Evolutionary conservation across 2,113 vertebrate genomes (phyloP).

Genomic region (Aptenodytes forsteri): DNA sequence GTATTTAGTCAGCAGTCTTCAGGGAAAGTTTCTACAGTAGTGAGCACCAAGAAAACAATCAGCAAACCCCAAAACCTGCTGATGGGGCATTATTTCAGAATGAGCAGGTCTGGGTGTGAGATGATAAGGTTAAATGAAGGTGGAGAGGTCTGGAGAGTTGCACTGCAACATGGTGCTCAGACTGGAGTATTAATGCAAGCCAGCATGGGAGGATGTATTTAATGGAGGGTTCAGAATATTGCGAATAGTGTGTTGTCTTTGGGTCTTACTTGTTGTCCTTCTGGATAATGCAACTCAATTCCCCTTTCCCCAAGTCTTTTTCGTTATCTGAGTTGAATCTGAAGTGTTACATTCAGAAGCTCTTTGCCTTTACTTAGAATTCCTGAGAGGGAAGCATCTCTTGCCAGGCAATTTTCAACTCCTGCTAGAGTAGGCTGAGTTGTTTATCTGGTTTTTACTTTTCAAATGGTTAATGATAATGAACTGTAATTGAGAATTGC

Average conservation of each 20-base stretch:
- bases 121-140: not conserved
- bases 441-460: slow-evolving; percentile 36
- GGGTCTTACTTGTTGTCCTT: not conserved
- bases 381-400: slow-evolving; percentile 32
- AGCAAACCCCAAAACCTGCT: not conserved
- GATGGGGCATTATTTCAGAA: not conserved
- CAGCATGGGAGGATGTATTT: not conserved
- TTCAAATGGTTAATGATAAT: slow-evolving; percentile 50
- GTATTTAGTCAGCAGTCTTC: slow-evolving; percentile 8
- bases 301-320: not conserved
- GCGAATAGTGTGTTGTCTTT: not conserved
- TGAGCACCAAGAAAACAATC: not conserved
- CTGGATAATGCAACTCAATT: not conserved
- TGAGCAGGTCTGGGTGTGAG: not conserved
- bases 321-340: slow-evolving; percentile 38
- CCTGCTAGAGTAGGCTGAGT: not conserved
- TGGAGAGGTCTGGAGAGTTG: not conserved
- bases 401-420: slow-evolving; percentile 28
- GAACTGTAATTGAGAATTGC: slow-evolving; percentile 41
- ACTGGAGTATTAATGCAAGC: not conserved
- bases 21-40: not conserved
- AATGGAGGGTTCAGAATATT: not conserved
- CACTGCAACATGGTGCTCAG: not conserved
- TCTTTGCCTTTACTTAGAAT: slow-evolving; percentile 30
- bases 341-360: not conserved